phyloP scores from a whole-genome alignment of 2,113 vertebrate genomes.

The Rousettus leschenaultii region DNA sequence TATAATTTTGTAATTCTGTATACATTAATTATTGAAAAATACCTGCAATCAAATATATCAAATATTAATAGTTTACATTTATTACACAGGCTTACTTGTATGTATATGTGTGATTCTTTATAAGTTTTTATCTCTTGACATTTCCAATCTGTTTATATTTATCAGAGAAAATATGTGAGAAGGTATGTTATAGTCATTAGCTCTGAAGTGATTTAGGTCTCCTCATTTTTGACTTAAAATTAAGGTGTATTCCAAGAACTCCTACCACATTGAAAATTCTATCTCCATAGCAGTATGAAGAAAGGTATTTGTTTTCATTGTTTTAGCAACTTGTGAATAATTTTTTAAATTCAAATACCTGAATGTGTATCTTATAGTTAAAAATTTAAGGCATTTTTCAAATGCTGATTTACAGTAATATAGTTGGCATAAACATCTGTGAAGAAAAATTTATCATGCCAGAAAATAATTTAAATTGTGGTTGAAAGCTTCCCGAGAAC shows the following conservation, averaged over 20 bases:
- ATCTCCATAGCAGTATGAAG: not conserved
- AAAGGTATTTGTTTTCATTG: not conserved
- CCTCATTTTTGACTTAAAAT: not conserved
- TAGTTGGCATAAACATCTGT: not conserved
- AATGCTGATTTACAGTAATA: not conserved
- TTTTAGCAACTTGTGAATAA: constrained; percentile 19
- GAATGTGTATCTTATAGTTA: constrained; percentile 38
- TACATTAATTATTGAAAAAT: not conserved
- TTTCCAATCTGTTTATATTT: not conserved
- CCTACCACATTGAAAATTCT: not conserved
- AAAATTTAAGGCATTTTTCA: constrained; percentile 1
- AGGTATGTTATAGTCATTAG: not conserved
- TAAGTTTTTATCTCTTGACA: not conserved
- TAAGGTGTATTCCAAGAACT: not conserved
- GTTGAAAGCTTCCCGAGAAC: not conserved
- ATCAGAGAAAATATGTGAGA: not conserved
- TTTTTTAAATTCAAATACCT: constrained; percentile 23
- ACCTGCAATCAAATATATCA: not conserved
- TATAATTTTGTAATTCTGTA: not conserved
- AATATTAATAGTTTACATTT: not conserved
- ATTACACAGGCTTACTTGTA: not conserved
- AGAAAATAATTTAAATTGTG: constrained; percentile 61
- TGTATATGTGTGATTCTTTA: not conserved
- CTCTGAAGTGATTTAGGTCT: not conserved
- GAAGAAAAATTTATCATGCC: constrained; percentile 23